These are phyloP conservation scores for Cataglyphis cursor DNA, from an alignment of 2,888 invertebrate species.

Conservation along the genomic window DNA sequence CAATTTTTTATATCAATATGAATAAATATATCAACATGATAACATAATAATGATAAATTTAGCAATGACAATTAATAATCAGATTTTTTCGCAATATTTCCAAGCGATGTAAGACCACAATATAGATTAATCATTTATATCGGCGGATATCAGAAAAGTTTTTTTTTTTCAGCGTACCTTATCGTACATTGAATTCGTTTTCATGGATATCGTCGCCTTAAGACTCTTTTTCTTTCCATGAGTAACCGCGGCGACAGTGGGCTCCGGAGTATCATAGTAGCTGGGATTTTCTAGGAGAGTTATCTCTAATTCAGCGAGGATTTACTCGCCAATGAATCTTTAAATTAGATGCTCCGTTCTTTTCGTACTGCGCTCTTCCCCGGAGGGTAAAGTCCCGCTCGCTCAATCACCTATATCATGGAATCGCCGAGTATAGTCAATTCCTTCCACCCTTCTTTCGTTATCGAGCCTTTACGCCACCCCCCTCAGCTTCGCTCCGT, in stretches of 20 bases:
- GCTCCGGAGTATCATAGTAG: constrained; percentile 73
- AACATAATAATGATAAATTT: neutral
- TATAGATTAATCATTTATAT: neutral
- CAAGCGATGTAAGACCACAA: neutral
- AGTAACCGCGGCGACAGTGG: constrained; percentile 62
- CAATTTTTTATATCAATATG: neutral
- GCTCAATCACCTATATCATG: constrained; percentile 79
- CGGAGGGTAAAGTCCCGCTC: constrained; percentile 62
- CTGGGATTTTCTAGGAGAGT: constrained; percentile 86
- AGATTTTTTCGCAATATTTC: neutral
- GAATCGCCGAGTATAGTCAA: constrained; percentile 70
- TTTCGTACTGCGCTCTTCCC: constrained; percentile 60
- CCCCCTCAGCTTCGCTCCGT: constrained; percentile 30
- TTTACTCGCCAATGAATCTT: constrained; percentile 88
- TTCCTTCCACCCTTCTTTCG: constrained; percentile 49
- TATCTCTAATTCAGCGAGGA: constrained; percentile 89
- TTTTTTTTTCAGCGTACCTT: constrained; percentile 32
- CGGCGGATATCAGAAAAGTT: neutral
- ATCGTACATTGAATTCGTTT: constrained; percentile 70
- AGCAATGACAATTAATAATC: neutral
- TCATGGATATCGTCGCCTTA: constrained; percentile 75
- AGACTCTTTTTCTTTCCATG: constrained; percentile 58
- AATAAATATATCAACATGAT: neutral
- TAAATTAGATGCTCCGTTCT: constrained; percentile 87
- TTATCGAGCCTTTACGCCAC: constrained; percentile 51